Conservation (phyloP, 2,888 invertebrate species). For the Stratiomys singularior region DNA sequence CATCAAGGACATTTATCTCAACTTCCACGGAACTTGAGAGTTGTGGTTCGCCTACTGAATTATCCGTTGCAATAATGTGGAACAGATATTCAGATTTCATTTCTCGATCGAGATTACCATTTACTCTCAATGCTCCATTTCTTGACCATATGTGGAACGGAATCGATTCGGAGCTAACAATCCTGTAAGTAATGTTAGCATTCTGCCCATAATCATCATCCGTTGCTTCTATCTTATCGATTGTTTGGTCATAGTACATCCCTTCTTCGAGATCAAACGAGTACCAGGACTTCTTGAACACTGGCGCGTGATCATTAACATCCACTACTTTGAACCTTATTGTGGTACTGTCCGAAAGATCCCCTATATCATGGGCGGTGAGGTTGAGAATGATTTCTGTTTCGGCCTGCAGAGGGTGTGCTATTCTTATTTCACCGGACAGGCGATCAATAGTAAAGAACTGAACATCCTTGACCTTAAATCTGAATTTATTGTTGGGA, state of each 20-base stretch:
- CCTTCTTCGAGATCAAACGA: conserved; percentile 85
- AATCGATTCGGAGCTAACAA: conserved; percentile 68
- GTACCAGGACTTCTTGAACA: conserved; percentile 85
- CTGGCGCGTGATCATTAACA: conserved; percentile 85
- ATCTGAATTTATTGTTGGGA: conserved; percentile 58
- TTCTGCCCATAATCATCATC: conserved; percentile 85
- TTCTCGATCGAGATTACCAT: conserved; percentile 83
- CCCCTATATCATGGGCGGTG: conserved; percentile 80
- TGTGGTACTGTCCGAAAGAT: conserved; percentile 75
- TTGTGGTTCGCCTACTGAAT: conserved; percentile 70
- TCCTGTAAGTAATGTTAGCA: conserved; percentile 78
- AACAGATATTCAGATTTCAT: conserved; percentile 75
- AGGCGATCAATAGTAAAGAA: conserved; percentile 81
- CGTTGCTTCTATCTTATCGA: conserved; percentile 81
- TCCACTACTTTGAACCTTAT: conserved; percentile 80
- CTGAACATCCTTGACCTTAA: conserved; percentile 59
- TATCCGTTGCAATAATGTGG: conserved; percentile 78
- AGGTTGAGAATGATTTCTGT: conserved; percentile 80
- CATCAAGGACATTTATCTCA: conserved; percentile 82
- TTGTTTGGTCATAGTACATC: conserved; percentile 73
- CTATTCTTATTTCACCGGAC: conserved; percentile 79
- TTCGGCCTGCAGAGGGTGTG: conserved; percentile 77
- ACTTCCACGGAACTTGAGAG: conserved; percentile 80
- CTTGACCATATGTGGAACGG: conserved; percentile 78
- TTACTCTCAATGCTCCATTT: conserved; percentile 76